These are phyloP conservation scores for Psilopsiagon aurifrons DNA, from an alignment of 2,113 vertebrate species.

Conservation along the genomic window DNA sequence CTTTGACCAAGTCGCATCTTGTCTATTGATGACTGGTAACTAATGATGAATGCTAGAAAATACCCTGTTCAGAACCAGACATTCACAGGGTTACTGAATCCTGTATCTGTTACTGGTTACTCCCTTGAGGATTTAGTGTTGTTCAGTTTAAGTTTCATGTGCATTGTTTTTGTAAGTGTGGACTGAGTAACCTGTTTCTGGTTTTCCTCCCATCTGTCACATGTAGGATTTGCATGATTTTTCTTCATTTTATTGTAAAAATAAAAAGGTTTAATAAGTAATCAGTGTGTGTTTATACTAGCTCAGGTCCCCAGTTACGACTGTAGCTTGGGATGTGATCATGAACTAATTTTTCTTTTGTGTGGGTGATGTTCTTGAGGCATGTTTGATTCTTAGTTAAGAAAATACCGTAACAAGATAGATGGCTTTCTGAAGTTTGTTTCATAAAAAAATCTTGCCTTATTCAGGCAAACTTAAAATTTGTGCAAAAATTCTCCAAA, in stretches of 20 bases:
- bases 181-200: background rate
- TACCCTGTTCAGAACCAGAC: background rate
- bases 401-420: background rate
- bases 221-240: background rate
- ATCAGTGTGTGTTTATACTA: background rate
- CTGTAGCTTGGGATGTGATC: background rate
- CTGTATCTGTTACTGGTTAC: background rate
- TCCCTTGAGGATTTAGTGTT: background rate
- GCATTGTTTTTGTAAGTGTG: background rate
- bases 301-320: fast-evolving
- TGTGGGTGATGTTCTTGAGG: fast-evolving
- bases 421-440: background rate
- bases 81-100: background rate
- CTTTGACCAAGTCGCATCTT: background rate
- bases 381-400: background rate
- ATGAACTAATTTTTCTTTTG: background rate
- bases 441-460: background rate
- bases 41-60: background rate
- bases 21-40: background rate
- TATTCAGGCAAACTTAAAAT: background rate
- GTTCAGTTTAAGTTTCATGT: background rate
- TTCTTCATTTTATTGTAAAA: background rate
- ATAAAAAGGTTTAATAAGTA: background rate
- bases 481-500: background rate
- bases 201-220: background rate